Percentiles rank a stretch among this genome's conserved stretches.
phyloP scores from a whole-genome alignment of 1,140 invertebrate genomes.

The Zaprionus capensis region DNA sequence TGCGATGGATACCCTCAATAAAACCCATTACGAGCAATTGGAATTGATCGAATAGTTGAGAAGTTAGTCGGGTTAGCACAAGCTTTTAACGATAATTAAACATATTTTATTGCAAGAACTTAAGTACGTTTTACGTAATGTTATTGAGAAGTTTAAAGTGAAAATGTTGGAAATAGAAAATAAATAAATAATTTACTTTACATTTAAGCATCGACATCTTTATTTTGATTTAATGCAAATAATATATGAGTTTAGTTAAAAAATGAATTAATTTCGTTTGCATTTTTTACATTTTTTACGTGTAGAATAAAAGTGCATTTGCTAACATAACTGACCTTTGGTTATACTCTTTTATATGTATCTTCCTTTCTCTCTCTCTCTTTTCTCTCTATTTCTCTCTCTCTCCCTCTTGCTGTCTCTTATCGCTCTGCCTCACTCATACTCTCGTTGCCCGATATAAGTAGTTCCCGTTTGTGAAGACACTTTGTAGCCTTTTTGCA shows the following conservation, averaged over 20 bases:
- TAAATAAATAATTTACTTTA: background rate
- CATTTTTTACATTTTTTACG: background rate
- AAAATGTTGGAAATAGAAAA: background rate
- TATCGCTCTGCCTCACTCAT: background rate
- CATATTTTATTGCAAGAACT: background rate
- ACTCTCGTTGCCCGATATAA: constrained; percentile 6
- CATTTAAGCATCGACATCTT: too few species aligned
- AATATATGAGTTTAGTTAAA: too few species aligned
- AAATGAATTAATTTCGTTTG: background rate
- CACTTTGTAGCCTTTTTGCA: constrained; percentile 59
- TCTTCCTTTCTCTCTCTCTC: background rate
- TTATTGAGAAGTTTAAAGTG: background rate
- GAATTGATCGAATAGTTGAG: constrained; percentile 1
- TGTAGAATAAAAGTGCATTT: background rate
- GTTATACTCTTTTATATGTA: background rate
- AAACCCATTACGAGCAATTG: constrained; percentile 6
- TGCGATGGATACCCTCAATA: constrained; percentile 16
- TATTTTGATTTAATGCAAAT: too few species aligned
- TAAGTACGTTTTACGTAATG: background rate
- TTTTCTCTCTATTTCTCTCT: background rate
- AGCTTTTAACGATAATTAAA: background rate
- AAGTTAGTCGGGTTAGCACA: background rate
- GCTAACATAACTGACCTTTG: background rate
- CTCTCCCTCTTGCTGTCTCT: background rate
- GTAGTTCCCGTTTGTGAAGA: constrained; percentile 7